Percentiles rank a stretch among this genome's conserved stretches.
Evolutionary conservation across 2,888 invertebrate species (phyloP).

Genomic region (Ecdyonurus torrentis): DNA sequence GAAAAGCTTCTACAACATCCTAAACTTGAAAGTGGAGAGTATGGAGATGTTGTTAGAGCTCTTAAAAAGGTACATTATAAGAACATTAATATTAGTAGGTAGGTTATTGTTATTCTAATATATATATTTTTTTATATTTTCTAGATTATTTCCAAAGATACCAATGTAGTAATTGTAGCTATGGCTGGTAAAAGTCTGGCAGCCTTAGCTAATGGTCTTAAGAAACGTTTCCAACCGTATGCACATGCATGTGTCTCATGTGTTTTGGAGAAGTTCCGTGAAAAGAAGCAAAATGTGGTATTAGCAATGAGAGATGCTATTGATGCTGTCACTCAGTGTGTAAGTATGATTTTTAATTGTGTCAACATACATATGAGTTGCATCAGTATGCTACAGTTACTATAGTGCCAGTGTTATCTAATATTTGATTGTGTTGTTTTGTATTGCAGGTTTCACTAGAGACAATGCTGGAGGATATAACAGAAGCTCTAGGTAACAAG

Average conservation of each 20-base stretch:
- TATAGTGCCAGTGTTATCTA: background rate
- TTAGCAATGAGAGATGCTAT: constrained; percentile 71
- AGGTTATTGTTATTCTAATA: background rate
- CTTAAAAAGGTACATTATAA: constrained; percentile 54
- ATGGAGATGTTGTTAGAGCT: constrained; percentile 71
- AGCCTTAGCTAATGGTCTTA: constrained; percentile 66
- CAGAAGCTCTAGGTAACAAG: constrained; percentile 77
- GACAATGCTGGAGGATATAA: constrained; percentile 66
- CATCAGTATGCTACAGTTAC: no score
- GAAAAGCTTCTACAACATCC: constrained; percentile 64
- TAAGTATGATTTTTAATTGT: constrained; percentile 28
- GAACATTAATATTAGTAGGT: no score
- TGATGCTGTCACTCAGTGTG: constrained; percentile 70
- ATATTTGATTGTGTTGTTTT: background rate
- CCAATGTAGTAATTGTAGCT: constrained; percentile 86
- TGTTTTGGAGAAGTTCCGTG: constrained; percentile 90
- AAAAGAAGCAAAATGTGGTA: constrained; percentile 88
- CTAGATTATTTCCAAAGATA: constrained; percentile 80
- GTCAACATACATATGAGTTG: background rate
- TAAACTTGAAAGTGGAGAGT: constrained; percentile 82
- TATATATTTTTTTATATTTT: constrained; percentile 15
- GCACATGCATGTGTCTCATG: constrained; percentile 57
- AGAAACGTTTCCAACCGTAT: constrained; percentile 74
- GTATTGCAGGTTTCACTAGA: constrained; percentile 56
- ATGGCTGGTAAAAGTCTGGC: constrained; percentile 70